Percentiles rank a stretch among this genome's conserved stretches.
Conservation (phyloP, 1,140 invertebrate species). For the Penaeus indicus region DNA sequence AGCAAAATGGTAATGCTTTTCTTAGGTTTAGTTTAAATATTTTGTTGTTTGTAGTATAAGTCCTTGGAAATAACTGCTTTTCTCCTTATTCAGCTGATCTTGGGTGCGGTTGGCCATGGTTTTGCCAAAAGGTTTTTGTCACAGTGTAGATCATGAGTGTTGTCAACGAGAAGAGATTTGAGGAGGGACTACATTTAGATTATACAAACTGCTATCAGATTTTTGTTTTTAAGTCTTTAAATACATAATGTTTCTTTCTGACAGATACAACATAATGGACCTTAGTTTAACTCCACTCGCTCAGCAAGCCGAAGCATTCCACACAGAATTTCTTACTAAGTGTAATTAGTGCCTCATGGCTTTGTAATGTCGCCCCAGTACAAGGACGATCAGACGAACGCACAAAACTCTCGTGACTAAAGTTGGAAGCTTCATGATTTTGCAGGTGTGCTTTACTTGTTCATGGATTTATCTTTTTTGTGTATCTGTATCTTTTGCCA, state of each 20-base stretch:
- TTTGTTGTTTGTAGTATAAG: no score
- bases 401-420: slow-evolving; percentile 35
- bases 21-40: no score
- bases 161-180: no score
- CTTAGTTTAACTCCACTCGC: slow-evolving; percentile 34
- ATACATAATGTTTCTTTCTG: background rate
- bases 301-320: slow-evolving; percentile 33
- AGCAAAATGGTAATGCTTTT: no score
- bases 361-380: slow-evolving; percentile 13
- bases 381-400: slow-evolving; percentile 38
- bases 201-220: no score
- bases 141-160: no score
- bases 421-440: slow-evolving; percentile 37
- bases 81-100: no score
- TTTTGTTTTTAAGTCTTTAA: no score
- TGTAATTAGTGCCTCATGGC: slow-evolving; percentile 37
- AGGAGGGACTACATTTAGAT: no score
- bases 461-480: background rate
- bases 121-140: no score
- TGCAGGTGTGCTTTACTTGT: slow-evolving; percentile 36
- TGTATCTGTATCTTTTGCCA: background rate
- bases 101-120: no score
- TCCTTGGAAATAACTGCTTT: no score
- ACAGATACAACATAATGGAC: slow-evolving; percentile 33
- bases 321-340: slow-evolving; percentile 14